Evolutionary conservation across 2,888 invertebrate species (phyloP).

Genomic region (Eilema sororculum): DNA sequence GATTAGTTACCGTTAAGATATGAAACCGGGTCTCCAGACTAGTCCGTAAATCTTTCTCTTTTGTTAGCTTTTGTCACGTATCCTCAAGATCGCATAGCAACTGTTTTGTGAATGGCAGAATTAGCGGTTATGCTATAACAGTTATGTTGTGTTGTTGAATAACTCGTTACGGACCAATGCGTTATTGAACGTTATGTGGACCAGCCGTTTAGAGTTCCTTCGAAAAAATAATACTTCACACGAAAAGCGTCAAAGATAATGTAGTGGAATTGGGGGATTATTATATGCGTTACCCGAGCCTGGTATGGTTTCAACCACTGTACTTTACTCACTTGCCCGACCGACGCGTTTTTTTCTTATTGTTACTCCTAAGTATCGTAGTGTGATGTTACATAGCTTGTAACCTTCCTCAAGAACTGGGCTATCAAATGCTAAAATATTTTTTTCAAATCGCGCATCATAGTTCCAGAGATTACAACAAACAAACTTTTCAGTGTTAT

Average conservation of each 20-base stretch:
- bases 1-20: background rate
- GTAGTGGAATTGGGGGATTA: too few relatives aligned
- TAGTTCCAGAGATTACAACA: too few relatives aligned
- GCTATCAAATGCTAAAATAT: too few relatives aligned
- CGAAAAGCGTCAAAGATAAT: background rate
- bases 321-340: too few relatives aligned
- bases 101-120: conserved; percentile 26
- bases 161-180: conserved; percentile 46
- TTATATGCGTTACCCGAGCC: too few relatives aligned
- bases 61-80: background rate
- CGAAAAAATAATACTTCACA: background rate
- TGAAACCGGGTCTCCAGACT: background rate
- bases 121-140: conserved; percentile 40
- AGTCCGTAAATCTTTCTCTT: background rate
- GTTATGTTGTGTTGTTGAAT: conserved; percentile 43
- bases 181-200: conserved; percentile 37
- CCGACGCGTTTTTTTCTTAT: too few relatives aligned
- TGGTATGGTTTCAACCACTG: too few relatives aligned
- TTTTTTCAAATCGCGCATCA: too few relatives aligned
- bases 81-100: conserved; percentile 7
- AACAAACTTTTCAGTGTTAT: too few relatives aligned
- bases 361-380: too few relatives aligned
- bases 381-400: too few relatives aligned
- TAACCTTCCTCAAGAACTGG: too few relatives aligned
- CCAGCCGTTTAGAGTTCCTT: conserved; percentile 28